phyloP scores from a whole-genome alignment of 2,888 invertebrate genomes.

The Papilio gigon region DNA sequence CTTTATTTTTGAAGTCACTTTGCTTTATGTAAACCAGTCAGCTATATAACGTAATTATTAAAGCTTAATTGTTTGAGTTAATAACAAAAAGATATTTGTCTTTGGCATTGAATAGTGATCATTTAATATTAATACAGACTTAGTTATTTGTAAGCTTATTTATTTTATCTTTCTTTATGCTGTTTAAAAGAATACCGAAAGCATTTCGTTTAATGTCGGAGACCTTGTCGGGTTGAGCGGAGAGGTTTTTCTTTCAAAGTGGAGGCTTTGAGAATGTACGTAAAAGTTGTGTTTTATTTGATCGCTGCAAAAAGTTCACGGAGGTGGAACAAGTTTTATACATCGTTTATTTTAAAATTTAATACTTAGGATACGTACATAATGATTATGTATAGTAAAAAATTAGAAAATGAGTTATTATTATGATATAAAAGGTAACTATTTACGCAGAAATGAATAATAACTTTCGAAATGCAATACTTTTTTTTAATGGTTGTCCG shows the following conservation, averaged over 20 bases:
- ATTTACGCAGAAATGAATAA: no score
- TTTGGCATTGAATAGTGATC: no score
- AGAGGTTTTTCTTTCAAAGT: conserved; percentile 29
- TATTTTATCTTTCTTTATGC: background rate
- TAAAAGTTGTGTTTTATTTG: conserved; percentile 34
- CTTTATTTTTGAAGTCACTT: no score
- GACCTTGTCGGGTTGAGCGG: conserved; percentile 22
- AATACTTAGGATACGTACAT: background rate
- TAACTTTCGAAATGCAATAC: no score
- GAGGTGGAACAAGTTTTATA: conserved; percentile 14
- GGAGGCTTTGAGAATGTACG: conserved; percentile 20
- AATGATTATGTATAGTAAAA: background rate
- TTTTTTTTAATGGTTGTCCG: no score
- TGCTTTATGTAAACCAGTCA: no score
- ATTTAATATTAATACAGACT: background rate
- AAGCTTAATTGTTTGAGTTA: no score
- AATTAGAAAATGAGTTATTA: background rate
- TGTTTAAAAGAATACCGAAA: conserved; percentile 15
- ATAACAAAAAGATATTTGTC: no score
- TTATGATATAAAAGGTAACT: no score
- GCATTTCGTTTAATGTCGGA: conserved; percentile 13
- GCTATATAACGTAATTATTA: no score
- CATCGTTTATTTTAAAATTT: conserved; percentile 7
- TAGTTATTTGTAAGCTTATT: background rate
- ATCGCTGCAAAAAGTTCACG: conserved; percentile 4